A percentile compares a stretch with the other conserved stretches of the same genome.
Evolutionary conservation across 1,140 invertebrate genomes (phyloP).

Genomic region (Papilio machaon): DNA sequence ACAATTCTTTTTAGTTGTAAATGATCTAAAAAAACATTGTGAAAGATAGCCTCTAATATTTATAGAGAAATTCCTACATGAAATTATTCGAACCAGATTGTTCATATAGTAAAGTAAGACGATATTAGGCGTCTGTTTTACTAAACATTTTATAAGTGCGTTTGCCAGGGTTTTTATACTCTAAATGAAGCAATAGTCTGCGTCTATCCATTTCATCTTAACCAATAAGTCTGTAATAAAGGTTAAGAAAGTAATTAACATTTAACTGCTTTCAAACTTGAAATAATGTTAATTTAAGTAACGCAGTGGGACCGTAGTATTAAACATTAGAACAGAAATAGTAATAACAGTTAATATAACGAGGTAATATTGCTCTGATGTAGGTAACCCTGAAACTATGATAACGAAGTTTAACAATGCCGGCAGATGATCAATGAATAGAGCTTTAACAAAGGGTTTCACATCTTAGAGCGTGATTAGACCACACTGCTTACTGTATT

Average conservation of each 20-base stretch:
- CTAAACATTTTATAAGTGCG: neutral
- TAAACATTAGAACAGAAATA: constrained; percentile 18
- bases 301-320: neutral
- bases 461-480: constrained; percentile 4
- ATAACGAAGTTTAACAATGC: constrained; percentile 22
- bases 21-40: too few relatives aligned
- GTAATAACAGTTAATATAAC: constrained; percentile 32
- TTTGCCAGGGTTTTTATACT: neutral
- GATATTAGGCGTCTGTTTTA: neutral
- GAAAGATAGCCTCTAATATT: too few relatives aligned
- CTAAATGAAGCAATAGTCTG: neutral
- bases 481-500: neutral
- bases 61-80: too few relatives aligned
- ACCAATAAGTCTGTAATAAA: neutral
- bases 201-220: neutral
- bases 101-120: neutral
- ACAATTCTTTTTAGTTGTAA: too few relatives aligned
- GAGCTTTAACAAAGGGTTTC: neutral
- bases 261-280: neutral
- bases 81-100: neutral
- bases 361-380: neutral
- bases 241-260: constrained; percentile 6
- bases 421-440: constrained; percentile 2
- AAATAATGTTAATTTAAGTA: neutral
- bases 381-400: constrained; percentile 14